Conservation (phyloP, 2,113 vertebrate genomes). For the Lepisosteus osseus region DNA sequence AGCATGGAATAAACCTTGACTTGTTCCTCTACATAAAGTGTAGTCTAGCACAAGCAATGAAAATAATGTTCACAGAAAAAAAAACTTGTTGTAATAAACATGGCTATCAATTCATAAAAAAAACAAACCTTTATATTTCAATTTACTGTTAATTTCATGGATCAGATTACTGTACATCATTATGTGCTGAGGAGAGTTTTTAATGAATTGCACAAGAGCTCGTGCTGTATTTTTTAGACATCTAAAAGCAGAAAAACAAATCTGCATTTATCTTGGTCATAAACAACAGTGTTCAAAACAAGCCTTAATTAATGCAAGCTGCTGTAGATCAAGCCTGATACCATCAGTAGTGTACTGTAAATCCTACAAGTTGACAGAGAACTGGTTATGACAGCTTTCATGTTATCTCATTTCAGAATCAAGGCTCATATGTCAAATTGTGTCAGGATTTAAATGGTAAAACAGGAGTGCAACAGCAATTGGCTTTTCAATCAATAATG, state of each 20-base stretch:
- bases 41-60: too few relatives aligned
- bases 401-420: conserved; percentile 73
- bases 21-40: too few relatives aligned
- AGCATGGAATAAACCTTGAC: too few relatives aligned
- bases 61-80: too few relatives aligned
- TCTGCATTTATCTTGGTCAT: too few relatives aligned
- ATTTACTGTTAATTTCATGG: conserved; percentile 30
- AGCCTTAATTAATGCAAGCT: conserved; percentile 5
- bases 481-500: conserved; percentile 84
- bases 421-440: conserved; percentile 79
- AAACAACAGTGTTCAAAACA: background rate
- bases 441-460: conserved; percentile 81
- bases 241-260: too few relatives aligned
- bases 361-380: conserved; percentile 64
- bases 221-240: too few relatives aligned
- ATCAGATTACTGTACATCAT: conserved; percentile 29
- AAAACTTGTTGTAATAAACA: too few relatives aligned
- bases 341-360: conserved; percentile 52
- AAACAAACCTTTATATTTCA: too few relatives aligned
- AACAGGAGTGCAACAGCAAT: conserved; percentile 81
- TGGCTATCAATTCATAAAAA: too few relatives aligned
- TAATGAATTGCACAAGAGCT: too few relatives aligned
- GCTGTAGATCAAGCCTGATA: conserved; percentile 65
- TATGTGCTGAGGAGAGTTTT: too few relatives aligned
- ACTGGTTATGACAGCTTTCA: conserved; percentile 71